Evolutionary conservation across 1,140 invertebrate genomes (phyloP).

Genomic region (Planococcus citri): DNA sequence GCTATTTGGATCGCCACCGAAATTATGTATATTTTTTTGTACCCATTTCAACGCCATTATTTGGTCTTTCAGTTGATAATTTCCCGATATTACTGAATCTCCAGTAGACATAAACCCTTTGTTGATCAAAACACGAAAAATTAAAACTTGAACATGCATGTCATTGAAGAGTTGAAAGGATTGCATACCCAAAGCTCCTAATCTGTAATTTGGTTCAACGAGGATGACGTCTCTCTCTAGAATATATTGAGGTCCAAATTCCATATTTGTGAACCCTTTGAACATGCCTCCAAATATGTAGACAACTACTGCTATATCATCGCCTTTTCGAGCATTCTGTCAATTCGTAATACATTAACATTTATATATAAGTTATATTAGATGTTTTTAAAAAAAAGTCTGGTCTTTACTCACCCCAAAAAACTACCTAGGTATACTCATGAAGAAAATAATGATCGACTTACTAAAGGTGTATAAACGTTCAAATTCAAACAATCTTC

Average conservation of each 20-base stretch:
- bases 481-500: constrained; percentile 26
- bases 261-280: constrained; percentile 33
- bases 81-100: constrained; percentile 41
- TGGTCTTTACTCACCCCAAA: too few species aligned
- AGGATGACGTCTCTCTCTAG: constrained; percentile 59
- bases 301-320: constrained; percentile 41
- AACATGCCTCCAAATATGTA: constrained; percentile 51
- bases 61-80: constrained; percentile 45
- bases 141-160: too few species aligned
- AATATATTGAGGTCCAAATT: constrained; percentile 50
- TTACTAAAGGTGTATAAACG: constrained; percentile 22
- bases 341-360: neutral
- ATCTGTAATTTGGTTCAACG: constrained; percentile 66
- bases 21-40: constrained; percentile 32
- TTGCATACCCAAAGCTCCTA: constrained; percentile 41
- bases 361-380: neutral
- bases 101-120: constrained; percentile 41
- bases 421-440: too few species aligned
- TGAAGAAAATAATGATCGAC: too few species aligned
- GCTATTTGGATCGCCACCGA: constrained; percentile 24
- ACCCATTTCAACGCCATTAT: constrained; percentile 26
- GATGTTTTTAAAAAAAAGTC: too few species aligned
- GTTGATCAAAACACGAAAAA: too few species aligned
- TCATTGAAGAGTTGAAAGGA: neutral
- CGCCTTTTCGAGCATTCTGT: neutral